Base-by-base conservation (phyloP, 1,140 invertebrate species). In the Drosophila micromelanica region DNA sequence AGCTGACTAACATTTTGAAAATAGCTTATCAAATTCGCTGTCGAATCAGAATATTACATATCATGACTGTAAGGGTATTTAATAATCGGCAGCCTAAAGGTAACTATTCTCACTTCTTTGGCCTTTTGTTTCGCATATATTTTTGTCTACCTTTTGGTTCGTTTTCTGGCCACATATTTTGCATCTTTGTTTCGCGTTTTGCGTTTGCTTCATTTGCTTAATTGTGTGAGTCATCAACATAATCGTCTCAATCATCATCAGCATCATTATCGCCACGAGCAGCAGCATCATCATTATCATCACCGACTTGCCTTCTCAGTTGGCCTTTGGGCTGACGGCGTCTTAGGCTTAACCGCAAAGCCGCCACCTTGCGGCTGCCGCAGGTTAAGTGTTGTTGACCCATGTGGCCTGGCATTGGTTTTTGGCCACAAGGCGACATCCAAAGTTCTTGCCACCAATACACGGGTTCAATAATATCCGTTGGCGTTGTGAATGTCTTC, bases 131-230 rank as follows among this genome's bases (percentile, higher is more conserved):
- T 78, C 73, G 45, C 73, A 73, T 78, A 73, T 78, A 55, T 55
- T 54, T 60, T 54, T 15, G 42, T 11, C 42, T 45, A 45, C 27
- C 49, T 20, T 32, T 5, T 30, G 9, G 0, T 1, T 15, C n/a
- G 11, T 13, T 23, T 11, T 9, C 40, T 69, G 57, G 15, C 17
- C 46, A 13, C 61, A 12, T 5, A 15, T 2, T 45, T 20, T 46
- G 20, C 17, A 54, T 38, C 42, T 64, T 59, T 37, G 35, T 40
- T 23, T 59, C 40, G 49, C 62, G 13, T 23, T 35, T 48, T 59
- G n/a, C 59, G 76, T 76, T 90, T 89, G 85, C 77, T 89, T 89
- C 87, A 90, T 90, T 91, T 90, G 78, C 80, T 78, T 78, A 57
- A 90, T 90, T 90, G 89, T 90, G 77, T 80, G 80, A 82, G 64